These are phyloP conservation scores for Tympanoctomys barrerae DNA, from an alignment of 2,797 vertebrate species.

Conservation along the genomic window DNA sequence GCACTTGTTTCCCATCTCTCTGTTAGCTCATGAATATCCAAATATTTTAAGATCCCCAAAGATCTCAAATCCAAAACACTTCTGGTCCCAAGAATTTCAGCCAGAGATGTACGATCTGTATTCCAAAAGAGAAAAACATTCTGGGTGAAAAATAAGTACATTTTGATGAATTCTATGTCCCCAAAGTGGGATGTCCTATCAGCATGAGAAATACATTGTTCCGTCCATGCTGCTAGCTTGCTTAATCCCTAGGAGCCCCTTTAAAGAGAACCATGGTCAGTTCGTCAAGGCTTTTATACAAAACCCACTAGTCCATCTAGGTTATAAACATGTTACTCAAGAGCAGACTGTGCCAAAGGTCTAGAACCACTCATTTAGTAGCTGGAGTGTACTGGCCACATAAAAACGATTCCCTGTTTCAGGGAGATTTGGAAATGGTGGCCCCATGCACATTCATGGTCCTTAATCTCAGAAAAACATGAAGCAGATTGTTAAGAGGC, in stretches of 20 bases:
- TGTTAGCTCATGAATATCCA: neutral
- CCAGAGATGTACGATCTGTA: neutral
- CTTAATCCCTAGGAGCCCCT: neutral
- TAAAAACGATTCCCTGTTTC: neutral
- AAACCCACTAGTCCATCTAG: neutral
- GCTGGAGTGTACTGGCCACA: neutral
- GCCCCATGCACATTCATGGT: neutral
- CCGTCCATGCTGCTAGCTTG: fast-evolving
- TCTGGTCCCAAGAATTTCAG: neutral
- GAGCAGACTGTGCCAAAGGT: neutral
- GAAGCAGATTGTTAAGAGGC: neutral
- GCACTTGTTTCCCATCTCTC: neutral
- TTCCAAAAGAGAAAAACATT: constrained; percentile 3
- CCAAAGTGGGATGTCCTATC: neutral
- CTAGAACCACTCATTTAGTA: neutral
- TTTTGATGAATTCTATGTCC: neutral
- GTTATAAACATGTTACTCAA: neutral
- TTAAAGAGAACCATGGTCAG: neutral
- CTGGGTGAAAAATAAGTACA: neutral
- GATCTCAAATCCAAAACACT: neutral
- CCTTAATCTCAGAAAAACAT: neutral
- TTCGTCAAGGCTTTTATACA: neutral
- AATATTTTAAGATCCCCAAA: constrained; percentile 1
- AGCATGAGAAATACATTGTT: neutral
- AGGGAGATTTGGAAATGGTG: neutral